Conservation (phyloP, 2,888 invertebrate genomes). For the Parnassius glacialis region DNA sequence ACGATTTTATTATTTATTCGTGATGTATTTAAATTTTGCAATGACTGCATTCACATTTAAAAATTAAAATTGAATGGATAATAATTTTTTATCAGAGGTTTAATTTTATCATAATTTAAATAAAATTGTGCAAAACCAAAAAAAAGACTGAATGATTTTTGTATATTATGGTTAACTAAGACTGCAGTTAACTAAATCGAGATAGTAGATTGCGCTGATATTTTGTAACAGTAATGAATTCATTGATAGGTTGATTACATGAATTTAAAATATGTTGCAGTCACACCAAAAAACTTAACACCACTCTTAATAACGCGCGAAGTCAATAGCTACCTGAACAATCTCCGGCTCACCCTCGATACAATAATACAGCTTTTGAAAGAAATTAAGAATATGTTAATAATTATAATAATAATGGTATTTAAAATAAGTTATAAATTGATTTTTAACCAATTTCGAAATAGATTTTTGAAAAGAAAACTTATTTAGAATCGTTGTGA, state of each 20-base stretch:
- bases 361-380: constrained; percentile 69
- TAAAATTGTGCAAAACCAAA: no score
- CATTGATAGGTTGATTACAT: not conserved
- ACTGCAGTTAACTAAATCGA: not conserved
- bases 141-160: no score
- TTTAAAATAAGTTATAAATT: no score
- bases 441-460: no score
- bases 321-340: constrained; percentile 56
- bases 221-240: not conserved
- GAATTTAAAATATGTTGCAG: not conserved
- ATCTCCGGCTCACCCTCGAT: constrained; percentile 68
- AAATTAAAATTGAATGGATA: no score
- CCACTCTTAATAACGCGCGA: constrained; percentile 27
- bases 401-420: not conserved
- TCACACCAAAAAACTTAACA: not conserved
- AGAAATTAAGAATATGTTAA: constrained; percentile 39
- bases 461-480: no score
- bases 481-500: no score
- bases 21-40: no score
- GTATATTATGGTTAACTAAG: not conserved
- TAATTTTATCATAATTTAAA: no score
- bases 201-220: not conserved
- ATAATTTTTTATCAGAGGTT: no score
- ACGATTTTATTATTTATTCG: no score
- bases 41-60: no score